Evolutionary conservation across 2,888 invertebrate species (phyloP).

Genomic region (Napeogenes sylphis): DNA sequence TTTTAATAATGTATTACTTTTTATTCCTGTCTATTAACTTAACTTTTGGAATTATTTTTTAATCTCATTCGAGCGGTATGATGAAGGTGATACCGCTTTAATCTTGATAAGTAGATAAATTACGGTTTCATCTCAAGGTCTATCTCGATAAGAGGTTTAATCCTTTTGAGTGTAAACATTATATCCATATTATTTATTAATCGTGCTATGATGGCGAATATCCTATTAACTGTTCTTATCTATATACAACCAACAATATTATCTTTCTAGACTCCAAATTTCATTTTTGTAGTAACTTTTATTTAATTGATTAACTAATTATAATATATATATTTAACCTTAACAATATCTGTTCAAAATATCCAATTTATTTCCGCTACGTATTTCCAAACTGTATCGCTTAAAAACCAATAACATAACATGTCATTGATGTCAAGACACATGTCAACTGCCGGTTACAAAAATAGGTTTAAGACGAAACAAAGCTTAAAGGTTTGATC

Average conservation of each 20-base stretch:
- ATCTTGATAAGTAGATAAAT: slow-evolving; percentile 63
- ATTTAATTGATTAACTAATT: no score
- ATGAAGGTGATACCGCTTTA: slow-evolving; percentile 44
- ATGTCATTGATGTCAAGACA: slow-evolving; percentile 29
- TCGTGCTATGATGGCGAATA: not conserved
- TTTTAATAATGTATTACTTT: no score
- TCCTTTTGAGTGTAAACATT: slow-evolving; percentile 3
- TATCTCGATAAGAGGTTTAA: slow-evolving; percentile 50
- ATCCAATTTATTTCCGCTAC: not conserved
- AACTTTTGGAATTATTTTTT: not conserved
- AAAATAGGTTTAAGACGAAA: slow-evolving; percentile 35
- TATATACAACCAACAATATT: not conserved
- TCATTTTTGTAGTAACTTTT: no score
- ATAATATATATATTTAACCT: no score
- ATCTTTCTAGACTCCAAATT: no score
- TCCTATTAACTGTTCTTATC: no score
- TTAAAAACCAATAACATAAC: slow-evolving; percentile 19
- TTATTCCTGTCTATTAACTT: no score
- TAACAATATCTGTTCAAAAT: no score
- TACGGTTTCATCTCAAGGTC: slow-evolving; percentile 60
- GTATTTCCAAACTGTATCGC: slow-evolving; percentile 3
- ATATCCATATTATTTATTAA: not conserved
- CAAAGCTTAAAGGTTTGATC: slow-evolving; percentile 32
- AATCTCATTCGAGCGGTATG: slow-evolving; percentile 31
- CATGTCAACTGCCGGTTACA: slow-evolving; percentile 23